A percentile compares a stretch with the other conserved stretches of the same genome.
Evolutionary conservation across 1,140 invertebrate genomes (phyloP).

Genomic region (Zaprionus gabonicus): DNA sequence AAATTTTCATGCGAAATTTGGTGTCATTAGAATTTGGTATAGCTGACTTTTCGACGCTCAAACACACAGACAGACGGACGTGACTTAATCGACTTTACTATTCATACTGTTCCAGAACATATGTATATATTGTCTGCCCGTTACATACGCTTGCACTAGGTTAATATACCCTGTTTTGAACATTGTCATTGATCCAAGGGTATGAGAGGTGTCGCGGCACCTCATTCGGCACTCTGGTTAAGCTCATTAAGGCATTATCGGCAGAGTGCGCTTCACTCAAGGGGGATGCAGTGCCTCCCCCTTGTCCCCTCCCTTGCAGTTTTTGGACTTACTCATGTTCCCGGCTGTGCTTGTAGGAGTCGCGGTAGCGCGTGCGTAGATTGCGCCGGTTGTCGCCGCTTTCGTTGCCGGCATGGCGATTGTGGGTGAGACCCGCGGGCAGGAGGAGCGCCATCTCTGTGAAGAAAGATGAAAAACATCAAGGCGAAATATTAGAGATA

Average conservation of each 20-base stretch:
- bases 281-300: neutral
- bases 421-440: constrained; percentile 89
- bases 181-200: too few relatives aligned
- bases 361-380: constrained; percentile 89
- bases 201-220: too few relatives aligned
- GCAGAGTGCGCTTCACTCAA: too few relatives aligned
- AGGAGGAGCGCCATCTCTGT: constrained; percentile 93
- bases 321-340: constrained; percentile 91
- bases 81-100: neutral
- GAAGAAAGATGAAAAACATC: constrained; percentile 69
- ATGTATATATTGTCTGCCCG: neutral
- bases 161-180: too few relatives aligned
- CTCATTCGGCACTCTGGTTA: neutral
- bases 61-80: too few relatives aligned
- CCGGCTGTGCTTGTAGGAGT: constrained; percentile 89
- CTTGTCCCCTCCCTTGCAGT: neutral
- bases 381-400: constrained; percentile 91
- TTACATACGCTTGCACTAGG: too few relatives aligned
- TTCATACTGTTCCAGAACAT: neutral
- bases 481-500: neutral
- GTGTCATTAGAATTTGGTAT: too few relatives aligned
- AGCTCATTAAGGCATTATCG: neutral
- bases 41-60: too few relatives aligned
- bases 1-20: too few relatives aligned
- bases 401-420: constrained; percentile 88